Base-by-base conservation (phyloP, 1,140 invertebrate genomes). In the Habropoda laboriosa region DNA sequence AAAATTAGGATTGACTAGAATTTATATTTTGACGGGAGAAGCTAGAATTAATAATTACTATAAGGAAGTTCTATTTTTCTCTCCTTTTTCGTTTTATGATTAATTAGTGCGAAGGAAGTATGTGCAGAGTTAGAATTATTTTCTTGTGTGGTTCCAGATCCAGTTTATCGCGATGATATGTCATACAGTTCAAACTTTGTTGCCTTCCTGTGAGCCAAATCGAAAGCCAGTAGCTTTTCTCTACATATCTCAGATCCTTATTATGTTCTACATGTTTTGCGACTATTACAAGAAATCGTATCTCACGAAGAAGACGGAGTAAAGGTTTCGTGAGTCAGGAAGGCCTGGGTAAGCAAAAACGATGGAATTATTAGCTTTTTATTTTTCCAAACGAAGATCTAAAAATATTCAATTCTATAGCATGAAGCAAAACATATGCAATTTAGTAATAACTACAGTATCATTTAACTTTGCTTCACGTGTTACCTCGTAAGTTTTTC, bases 251-350 rank as follows among this genome's bases (percentile, higher is more conserved):
- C 95, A 96, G 88, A 93, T 96, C 2, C 51, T 93, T 53, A 88
- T 95, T 61, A 94, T 96, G 68, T 96, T 96, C 82, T 95, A 95
- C 87, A 94, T 96, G 91, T 97, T 97, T 87, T 95, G 94, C 79
- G 93, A 96, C 67, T 96, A 96, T 90, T 96, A 95, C 85, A 93
- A 90, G 63, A 94, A 93, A 63, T 90, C 93, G 13, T 96, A 96
- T 82, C 82, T 68, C 24, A 88, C 77, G 40, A 91, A 90, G 84
- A 92, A 92, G 82, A 74, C 58, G 38, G 72, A 86, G 45, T 90
- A 76, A 83, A 24, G 16, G 3, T 70, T 49, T 7, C 40, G 21
- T 7, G 12, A 32, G 8, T 27, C 16, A 1, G 5, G 1, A 60
- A 35, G 1, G 13, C 12, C 12, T 21, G 1, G 68, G 58, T 73